Evolutionary conservation across 2,797 vertebrate species (phyloP).

Genomic region (Clarias laeviceps): DNA sequence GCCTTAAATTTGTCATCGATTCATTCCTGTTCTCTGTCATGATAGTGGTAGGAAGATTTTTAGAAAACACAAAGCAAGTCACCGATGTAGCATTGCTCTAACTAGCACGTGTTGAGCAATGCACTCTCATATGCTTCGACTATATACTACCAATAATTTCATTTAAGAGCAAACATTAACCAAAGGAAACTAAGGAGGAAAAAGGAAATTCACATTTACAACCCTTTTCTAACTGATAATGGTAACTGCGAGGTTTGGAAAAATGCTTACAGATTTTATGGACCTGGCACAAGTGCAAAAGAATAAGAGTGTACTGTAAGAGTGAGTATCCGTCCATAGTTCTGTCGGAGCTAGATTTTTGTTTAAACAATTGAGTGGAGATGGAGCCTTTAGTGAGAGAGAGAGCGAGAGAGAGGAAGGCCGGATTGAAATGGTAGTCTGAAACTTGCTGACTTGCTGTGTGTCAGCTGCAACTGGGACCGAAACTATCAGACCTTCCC

Average conservation of each 20-base stretch:
- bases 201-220: background rate
- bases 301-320: background rate
- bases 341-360: background rate
- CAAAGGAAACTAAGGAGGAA: background rate
- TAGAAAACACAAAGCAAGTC: background rate
- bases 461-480: background rate
- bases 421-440: background rate
- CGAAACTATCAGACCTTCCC: slow-evolving; percentile 8
- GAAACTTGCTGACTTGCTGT: slow-evolving; percentile 20
- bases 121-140: background rate
- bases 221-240: background rate
- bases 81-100: background rate
- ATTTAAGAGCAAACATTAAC: background rate
- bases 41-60: background rate
- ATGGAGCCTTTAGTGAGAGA: background rate
- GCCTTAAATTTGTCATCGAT: slow-evolving; percentile 6
- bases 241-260: background rate
- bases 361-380: background rate
- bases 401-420: background rate
- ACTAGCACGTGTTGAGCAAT: background rate
- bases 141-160: background rate
- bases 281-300: background rate
- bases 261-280: background rate
- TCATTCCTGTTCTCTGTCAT: background rate
- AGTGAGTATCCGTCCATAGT: background rate